Conservation (phyloP, 1,140 invertebrate species). For the Maconellicoccus hirsutus region DNA sequence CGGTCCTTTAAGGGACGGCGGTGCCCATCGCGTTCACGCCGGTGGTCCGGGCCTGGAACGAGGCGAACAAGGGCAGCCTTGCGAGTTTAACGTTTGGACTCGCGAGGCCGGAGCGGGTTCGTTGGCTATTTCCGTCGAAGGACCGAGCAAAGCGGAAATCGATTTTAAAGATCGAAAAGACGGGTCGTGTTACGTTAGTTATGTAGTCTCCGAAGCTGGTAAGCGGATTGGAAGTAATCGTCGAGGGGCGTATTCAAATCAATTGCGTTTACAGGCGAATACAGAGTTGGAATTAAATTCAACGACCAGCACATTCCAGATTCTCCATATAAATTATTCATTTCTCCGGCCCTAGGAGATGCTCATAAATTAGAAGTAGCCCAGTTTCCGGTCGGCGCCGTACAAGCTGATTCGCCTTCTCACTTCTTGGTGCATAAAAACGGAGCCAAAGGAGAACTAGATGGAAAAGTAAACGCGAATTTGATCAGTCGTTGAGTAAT, state of each 20-base stretch:
- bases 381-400: constrained; percentile 74
- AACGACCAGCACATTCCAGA: constrained; percentile 98
- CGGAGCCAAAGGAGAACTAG: constrained; percentile 81
- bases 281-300: constrained; percentile 92
- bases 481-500: no score
- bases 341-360: constrained; percentile 84
- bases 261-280: constrained; percentile 64
- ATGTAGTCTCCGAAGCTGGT: constrained; percentile 83
- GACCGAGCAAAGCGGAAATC: constrained; percentile 93
- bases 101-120: constrained; percentile 92
- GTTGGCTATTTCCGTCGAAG: constrained; percentile 89
- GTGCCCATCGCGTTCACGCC: constrained; percentile 74
- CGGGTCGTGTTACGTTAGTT: constrained; percentile 91
- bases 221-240: constrained; percentile 29
- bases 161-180: constrained; percentile 94
- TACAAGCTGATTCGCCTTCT: constrained; percentile 81
- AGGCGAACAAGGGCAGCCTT: constrained; percentile 62
- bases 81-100: constrained; percentile 98
- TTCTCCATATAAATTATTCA: constrained; percentile 93
- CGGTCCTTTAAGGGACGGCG: constrained; percentile 81
- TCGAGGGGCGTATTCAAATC: no score
- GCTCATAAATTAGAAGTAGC: constrained; percentile 80
- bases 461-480: constrained; percentile 57
- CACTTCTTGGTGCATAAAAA: constrained; percentile 91
- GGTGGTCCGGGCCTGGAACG: constrained; percentile 84